Conservation (phyloP, 2,888 invertebrate species). For the Copidosoma aretas region DNA sequence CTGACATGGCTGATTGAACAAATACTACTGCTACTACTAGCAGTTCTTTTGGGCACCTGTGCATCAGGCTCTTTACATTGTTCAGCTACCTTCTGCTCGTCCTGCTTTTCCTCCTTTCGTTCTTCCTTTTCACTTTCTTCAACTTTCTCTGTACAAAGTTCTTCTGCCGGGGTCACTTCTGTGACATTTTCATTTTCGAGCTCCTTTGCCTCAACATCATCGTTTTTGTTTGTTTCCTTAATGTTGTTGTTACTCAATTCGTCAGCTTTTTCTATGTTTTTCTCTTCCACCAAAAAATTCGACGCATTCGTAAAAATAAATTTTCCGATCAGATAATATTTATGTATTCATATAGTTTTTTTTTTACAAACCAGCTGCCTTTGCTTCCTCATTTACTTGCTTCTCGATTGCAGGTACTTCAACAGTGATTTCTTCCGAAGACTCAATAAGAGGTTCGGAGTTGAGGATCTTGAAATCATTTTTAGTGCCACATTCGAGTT, state of each 20-base stretch:
- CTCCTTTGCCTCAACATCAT: slow-evolving; percentile 41
- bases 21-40: slow-evolving; percentile 65
- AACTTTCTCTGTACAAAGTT: slow-evolving; percentile 52
- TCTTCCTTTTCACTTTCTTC: slow-evolving; percentile 58
- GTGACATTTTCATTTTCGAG: slow-evolving; percentile 46
- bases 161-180: slow-evolving; percentile 66
- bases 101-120: slow-evolving; percentile 60
- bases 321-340: not conserved
- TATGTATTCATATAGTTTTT: slow-evolving; percentile 70
- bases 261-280: slow-evolving; percentile 61
- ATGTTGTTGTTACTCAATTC: slow-evolving; percentile 42
- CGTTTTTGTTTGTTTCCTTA: slow-evolving; percentile 33
- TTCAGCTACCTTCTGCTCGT: slow-evolving; percentile 47
- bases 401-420: slow-evolving; percentile 45
- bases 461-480: slow-evolving; percentile 87
- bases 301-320: slow-evolving; percentile 70
- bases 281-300: slow-evolving; percentile 86
- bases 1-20: slow-evolving; percentile 64
- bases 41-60: slow-evolving; percentile 66
- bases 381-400: slow-evolving; percentile 45
- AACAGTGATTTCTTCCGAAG: slow-evolving; percentile 42
- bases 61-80: slow-evolving; percentile 56
- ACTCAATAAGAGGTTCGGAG: slow-evolving; percentile 64
- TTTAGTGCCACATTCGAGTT: slow-evolving; percentile 91
- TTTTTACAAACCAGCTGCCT: slow-evolving; percentile 23